Base-by-base conservation (phyloP, 2,113 vertebrate species). In the Stercorarius parasiticus region DNA sequence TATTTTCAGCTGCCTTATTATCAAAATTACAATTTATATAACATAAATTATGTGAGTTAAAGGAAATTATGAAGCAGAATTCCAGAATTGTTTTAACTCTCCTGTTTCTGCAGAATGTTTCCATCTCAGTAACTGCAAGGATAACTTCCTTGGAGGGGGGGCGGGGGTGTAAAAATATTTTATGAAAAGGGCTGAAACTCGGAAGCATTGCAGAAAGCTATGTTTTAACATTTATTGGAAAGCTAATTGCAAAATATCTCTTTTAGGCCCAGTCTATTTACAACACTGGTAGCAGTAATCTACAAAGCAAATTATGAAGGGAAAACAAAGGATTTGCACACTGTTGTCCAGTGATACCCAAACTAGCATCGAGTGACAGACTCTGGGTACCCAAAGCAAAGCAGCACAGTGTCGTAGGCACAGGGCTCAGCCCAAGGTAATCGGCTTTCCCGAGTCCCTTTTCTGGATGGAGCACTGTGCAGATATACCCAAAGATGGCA, bases 1-100 rank as follows among this genome's bases (percentile, higher is more conserved):
- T 96, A 96, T 91, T 91, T 96, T 94, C 95, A 79, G 76, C 72
- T 91, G 32, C 73, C 84, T 87, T 91, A 94, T 91, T 95, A 96
- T 94, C 78, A 85, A 56, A 94, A 93, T 95, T 84, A 32, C 43
- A 89, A 87, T 96, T 96, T 87, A 85, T 96, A 10, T 89, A 72
- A 91, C 56, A 42, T 70, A 87, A 91, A 85, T 91, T 47, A 74
- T 27, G 32, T 67, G 73, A 87, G 65, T 79, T 95, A 84, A 74
- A 96, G n/a, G 59, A 81, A 82, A 93, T 89, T 79, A 43, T 78
- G 77, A 93, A 90, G 47, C n/a, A 82, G 77, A 91, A 82, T 91
- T 95, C 55, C 17, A 8, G 45, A 80, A 58, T 45, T 61, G 49
- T 10, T 91, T 74, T 64, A 91, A 71, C 56, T 89, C 43, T 90